Evolutionary conservation across 1,140 invertebrate species (phyloP).

Genomic region (Periplaneta americana): DNA sequence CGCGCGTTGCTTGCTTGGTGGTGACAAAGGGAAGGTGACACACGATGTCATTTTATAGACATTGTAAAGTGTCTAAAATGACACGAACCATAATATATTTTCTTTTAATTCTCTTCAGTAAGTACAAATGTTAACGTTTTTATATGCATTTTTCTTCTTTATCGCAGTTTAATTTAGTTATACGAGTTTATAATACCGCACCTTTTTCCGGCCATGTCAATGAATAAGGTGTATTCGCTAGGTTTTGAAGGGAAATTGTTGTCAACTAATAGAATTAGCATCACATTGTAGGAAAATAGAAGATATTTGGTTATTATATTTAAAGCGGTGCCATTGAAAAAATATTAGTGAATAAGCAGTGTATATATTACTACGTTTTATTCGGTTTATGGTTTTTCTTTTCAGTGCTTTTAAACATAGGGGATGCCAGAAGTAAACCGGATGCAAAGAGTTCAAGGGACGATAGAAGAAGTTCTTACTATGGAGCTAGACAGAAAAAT

Average conservation of each 20-base stretch:
- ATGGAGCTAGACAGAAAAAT: background rate
- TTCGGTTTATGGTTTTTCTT: background rate
- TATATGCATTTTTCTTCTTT: background rate
- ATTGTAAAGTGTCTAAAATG: background rate
- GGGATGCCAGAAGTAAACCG: background rate
- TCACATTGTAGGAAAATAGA: too few species aligned
- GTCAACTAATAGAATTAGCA: too few species aligned
- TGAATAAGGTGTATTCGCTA: background rate
- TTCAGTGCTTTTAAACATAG: background rate
- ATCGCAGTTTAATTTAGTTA: background rate
- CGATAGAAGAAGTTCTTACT: background rate
- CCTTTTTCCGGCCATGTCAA: background rate
- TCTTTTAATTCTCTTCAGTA: background rate
- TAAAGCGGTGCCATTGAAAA: background rate
- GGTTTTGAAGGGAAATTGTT: background rate
- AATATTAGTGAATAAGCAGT: background rate
- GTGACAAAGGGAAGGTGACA: too few species aligned
- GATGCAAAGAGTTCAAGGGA: background rate
- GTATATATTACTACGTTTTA: background rate
- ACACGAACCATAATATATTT: background rate
- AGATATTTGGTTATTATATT: background rate
- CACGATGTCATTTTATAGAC: slow-evolving; percentile 22
- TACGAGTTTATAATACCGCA: background rate
- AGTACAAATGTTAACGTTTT: background rate
- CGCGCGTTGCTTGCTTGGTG: too few species aligned